Base-by-base conservation (phyloP, 2,797 vertebrate species). In the Allobates femoralis region DNA sequence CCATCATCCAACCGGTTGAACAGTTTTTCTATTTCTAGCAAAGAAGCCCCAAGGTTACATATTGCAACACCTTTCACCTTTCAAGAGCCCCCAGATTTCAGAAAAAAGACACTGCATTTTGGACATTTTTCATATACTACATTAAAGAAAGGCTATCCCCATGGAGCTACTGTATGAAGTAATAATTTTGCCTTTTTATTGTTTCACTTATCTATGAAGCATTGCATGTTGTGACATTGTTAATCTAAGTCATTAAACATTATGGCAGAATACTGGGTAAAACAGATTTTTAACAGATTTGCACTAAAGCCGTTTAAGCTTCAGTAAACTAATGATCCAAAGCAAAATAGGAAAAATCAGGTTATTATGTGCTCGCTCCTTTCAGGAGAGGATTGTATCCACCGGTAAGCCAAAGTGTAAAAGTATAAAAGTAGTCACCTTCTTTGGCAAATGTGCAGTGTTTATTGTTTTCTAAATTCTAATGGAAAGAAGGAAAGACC, bases 221-320 rank as follows among this genome's bases (percentile, higher is more conserved):
- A 41, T 73, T n/a, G 37, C 8, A 73, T 73, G 69, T 73, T 73
- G 69, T 73, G 69, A 73, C 69, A 73, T 73, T n/a, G 69, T 73
- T 73, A 73, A 73, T 73, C 69, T 73, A 73, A 73, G 69, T 73
- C 69, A 73, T 73, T 73, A 73, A 73, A 73, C 37, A 73, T 73
- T 73, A 73, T 73, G 37, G 69, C 34, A 46, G 21, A 46, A 23
- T 23, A n/a, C 34, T 41, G 21, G 37, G 34, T n/a, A 26, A 73
- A 73, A 46, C 34, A 46, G 34, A 41, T 69, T 69, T 69, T 37
- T 19, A 37, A 37, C 67, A 69, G 67, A 37, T 69, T 69, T 37
- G 67, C 19, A 67, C 67, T 69, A 69, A 69, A 69, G 34, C 19
- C 32, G 21, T 18, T 69, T 37, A 37, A 69, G 69, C 69, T 46